These are phyloP conservation scores for Paguma larvata DNA, from an alignment of 2,797 vertebrate genomes.

Conservation along the genomic window DNA sequence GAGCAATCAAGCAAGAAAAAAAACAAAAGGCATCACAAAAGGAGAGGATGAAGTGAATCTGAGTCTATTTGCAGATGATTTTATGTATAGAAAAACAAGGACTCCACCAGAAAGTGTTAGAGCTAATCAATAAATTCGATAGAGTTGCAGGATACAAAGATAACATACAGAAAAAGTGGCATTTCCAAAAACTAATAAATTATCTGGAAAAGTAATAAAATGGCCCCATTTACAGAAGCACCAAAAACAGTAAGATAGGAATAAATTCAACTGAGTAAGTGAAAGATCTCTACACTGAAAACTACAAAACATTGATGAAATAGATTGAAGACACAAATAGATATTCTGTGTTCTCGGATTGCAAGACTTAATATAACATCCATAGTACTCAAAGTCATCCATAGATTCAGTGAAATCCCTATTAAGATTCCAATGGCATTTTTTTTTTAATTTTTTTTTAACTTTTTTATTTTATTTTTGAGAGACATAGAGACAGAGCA, in stretches of 20 bases:
- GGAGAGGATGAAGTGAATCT: not conserved
- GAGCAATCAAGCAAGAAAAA: not conserved
- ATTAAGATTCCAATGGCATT: not conserved
- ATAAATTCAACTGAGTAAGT: not conserved
- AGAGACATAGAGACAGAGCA: no score
- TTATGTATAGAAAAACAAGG: not conserved
- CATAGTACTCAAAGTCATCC: not conserved
- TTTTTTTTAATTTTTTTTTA: no score
- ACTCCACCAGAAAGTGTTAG: not conserved
- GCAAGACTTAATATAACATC: not conserved
- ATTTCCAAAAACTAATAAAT: not conserved
- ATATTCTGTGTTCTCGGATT: not conserved
- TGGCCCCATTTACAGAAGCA: not conserved
- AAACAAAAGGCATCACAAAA: not conserved
- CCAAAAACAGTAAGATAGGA: not conserved
- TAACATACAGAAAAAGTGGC: not conserved
- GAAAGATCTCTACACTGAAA: not conserved
- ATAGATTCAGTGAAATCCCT: not conserved
- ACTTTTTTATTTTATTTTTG: no score
- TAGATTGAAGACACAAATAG: not conserved
- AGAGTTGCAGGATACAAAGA: not conserved
- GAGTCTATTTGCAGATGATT: not conserved
- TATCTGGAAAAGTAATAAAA: not conserved
- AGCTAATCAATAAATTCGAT: not conserved
- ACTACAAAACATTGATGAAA: not conserved